These are phyloP conservation scores for Protobothrops flavoviridis DNA, from an alignment of 2,113 vertebrate species.

Conservation along the genomic window DNA sequence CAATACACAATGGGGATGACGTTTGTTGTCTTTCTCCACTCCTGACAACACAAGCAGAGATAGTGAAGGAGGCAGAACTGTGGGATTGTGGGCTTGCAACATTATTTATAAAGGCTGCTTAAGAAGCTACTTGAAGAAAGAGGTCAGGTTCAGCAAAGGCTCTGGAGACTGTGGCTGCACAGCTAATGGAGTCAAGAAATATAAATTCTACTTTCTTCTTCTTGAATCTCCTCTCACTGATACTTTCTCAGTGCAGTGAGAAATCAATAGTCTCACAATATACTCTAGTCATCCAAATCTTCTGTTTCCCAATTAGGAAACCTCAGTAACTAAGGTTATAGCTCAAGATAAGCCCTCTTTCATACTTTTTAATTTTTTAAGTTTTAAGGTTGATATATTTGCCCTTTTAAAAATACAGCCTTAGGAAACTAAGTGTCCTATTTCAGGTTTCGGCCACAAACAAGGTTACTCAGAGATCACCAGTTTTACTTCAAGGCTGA, in stretches of 20 bases:
- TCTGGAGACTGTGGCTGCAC: too few relatives aligned
- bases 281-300: neutral
- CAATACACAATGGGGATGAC: neutral
- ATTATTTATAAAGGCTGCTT: neutral
- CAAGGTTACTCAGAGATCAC: neutral
- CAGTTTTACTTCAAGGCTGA: neutral
- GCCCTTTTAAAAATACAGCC: neutral
- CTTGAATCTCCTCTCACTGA: neutral
- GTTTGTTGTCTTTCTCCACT: neutral
- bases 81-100: neutral
- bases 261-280: neutral
- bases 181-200: neutral
- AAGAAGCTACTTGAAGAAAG: neutral
- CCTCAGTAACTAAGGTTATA: neutral
- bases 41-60: neutral
- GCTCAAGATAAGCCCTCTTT: neutral
- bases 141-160: neutral
- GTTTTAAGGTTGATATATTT: neutral
- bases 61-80: neutral
- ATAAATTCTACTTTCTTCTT: neutral
- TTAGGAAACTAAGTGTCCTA: neutral
- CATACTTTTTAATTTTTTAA: neutral
- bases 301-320: neutral
- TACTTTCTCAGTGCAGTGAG: neutral
- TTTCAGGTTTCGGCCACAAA: neutral